Evolutionary conservation across 1,140 invertebrate species (phyloP).

Genomic region (Euschistus heros): DNA sequence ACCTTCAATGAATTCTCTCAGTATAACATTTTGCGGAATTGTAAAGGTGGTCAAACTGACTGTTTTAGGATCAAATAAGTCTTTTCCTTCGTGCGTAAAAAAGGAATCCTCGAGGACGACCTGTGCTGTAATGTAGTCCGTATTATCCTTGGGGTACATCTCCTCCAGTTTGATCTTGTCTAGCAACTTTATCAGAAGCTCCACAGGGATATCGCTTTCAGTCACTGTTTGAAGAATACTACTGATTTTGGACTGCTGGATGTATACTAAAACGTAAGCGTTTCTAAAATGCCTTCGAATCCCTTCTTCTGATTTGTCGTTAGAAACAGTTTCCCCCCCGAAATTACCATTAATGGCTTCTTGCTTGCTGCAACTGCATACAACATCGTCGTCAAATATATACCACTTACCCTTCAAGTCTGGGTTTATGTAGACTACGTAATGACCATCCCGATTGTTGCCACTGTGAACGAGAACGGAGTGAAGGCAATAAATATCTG

Average conservation of each 20-base stretch:
- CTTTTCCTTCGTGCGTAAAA: no score
- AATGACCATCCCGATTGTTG: background rate
- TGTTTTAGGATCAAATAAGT: no score
- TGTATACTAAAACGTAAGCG: slow-evolving; percentile 99
- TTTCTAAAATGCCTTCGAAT: slow-evolving; percentile 93
- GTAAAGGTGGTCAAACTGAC: no score
- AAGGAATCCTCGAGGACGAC: no score
- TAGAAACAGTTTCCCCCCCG: slow-evolving; percentile 53
- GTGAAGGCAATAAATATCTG: background rate
- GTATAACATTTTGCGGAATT: no score
- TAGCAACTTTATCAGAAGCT: no score
- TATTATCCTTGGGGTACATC: no score
- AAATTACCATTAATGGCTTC: slow-evolving; percentile 98
- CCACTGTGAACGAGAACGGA: background rate
- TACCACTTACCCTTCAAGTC: slow-evolving; percentile 56
- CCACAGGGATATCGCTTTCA: no score
- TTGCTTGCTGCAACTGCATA: slow-evolving; percentile 85
- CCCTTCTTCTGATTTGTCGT: slow-evolving; percentile 83
- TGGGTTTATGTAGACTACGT: slow-evolving; percentile 39
- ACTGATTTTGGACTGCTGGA: slow-evolving; percentile 58
- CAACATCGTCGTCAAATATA: slow-evolving; percentile 99
- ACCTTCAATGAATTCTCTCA: no score
- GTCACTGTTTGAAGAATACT: no score
- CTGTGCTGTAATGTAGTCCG: no score
- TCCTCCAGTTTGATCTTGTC: no score